Base-by-base conservation (phyloP, 2,888 invertebrate species). In the Anoplius nigerrimus region DNA sequence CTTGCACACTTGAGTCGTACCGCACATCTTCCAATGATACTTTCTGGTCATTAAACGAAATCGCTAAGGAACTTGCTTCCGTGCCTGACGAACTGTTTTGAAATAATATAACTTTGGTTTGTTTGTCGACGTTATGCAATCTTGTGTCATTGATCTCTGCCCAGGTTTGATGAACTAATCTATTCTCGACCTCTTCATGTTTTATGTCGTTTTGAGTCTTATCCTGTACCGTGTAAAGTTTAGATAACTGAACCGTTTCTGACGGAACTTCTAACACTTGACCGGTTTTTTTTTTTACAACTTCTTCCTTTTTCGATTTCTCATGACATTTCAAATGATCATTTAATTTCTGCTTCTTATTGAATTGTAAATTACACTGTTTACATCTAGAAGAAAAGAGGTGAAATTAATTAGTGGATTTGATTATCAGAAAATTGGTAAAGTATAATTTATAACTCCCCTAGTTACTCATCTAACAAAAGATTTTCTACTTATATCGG, bases 111-210 rank as follows among this genome's bases (percentile, higher is more conserved):
- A 68, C 52, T 53, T 63, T 54, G 4, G 59, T 4, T 56, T 74
- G 54, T 68, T 62, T 52, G 24, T 68, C 63, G 54, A 64, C 54
- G 5, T 18, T 18, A 18, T 66, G 64, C 22, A 73, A 62, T 68
- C 78, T 80, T 6, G 72, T 54, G 56, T 62, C 75, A 72, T 70
- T 66, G 45, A 72, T 62, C 46, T 80, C 67, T 22, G 71, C 66
- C 79, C 76, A 79, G 2, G 57, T 63, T 63, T 65, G 18, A 46
- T 34, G 6, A 11, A 34, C 34, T 13, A 34, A 2, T 34, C 20
- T 45, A 3, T 55, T 8, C 53, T 73, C 60, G 13, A 21, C 18
- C 24, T 60, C 42, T 8, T 52, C 22, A 11, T 62, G 65, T 52
- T 66, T 69, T 4, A 51, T 52, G 18, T 62, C 8, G 34, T 34